phyloP scores from a whole-genome alignment of 64 coral and sea anemone species.

The Stichodactyla helianthus region DNA sequence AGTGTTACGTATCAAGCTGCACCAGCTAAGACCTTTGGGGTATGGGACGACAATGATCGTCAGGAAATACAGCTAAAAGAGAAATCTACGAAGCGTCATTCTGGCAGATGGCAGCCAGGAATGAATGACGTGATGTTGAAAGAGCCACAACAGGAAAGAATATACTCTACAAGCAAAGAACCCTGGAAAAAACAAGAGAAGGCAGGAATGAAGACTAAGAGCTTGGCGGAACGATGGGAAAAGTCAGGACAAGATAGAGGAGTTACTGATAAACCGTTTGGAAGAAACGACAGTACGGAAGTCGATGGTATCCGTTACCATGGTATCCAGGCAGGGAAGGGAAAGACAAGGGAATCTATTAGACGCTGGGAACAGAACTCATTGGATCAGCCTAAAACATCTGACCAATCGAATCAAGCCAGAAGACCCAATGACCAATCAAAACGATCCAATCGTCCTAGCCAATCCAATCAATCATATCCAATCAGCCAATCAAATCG shows the following conservation, averaged over 20 bases:
- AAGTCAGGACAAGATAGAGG: neutral
- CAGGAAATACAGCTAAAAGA: neutral
- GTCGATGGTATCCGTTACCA: neutral
- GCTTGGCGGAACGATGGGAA: neutral
- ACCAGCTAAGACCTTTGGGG: neutral
- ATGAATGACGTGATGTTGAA: neutral
- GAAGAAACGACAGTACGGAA: neutral
- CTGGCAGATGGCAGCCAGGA: neutral
- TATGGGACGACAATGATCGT: neutral
- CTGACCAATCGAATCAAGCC: neutral
- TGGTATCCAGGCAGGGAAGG: neutral
- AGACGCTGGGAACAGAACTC: slow-evolving; percentile 17
- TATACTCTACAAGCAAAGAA: neutral
- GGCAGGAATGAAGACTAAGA: neutral
- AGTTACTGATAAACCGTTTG: neutral
- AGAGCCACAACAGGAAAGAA: neutral
- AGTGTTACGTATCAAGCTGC: neutral
- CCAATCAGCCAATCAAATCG: neutral
- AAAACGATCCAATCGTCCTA: neutral
- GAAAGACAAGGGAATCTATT: slow-evolving; percentile 1
- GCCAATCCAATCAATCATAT: neutral
- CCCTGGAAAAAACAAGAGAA: neutral
- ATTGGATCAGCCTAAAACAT: neutral
- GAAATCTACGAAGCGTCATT: neutral
- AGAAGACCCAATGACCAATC: neutral